Percentiles rank a stretch among this genome's conserved stretches.
These are phyloP conservation scores for Hemistola chrysoprasaria DNA, from an alignment of 2,888 invertebrate species.

Conservation along the genomic window DNA sequence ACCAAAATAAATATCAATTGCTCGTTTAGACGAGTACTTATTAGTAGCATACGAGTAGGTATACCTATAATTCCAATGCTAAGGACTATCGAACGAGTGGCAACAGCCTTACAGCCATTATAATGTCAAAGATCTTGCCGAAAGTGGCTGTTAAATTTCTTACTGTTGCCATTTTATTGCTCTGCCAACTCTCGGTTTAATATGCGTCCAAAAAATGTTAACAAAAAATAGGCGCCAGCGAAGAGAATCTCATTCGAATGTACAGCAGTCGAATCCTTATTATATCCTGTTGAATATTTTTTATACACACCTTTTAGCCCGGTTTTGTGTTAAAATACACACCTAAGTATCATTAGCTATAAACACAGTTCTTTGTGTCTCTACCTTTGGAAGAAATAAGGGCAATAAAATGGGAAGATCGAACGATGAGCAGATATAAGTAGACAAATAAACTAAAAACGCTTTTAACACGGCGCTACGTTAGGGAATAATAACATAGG, in stretches of 20 bases:
- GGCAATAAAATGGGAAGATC: conserved; percentile 71
- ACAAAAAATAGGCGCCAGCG: conserved; percentile 80
- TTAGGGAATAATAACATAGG: too few relatives aligned
- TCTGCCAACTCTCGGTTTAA: conserved; percentile 65
- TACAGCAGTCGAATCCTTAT: conserved; percentile 63
- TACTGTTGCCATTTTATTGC: conserved; percentile 76
- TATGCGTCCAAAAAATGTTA: conserved; percentile 67
- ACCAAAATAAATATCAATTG: conserved; percentile 1
- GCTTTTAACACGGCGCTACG: neutral
- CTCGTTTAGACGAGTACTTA: conserved; percentile 1
- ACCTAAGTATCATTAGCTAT: conserved; percentile 81
- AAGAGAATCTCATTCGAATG: conserved; percentile 51
- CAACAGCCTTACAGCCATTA: conserved; percentile 39
- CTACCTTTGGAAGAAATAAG: conserved; percentile 70
- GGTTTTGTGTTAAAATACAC: conserved; percentile 80
- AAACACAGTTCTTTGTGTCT: conserved; percentile 79
- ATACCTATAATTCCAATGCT: neutral
- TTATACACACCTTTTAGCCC: conserved; percentile 64
- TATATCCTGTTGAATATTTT: conserved; percentile 71
- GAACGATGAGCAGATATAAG: conserved; percentile 51
- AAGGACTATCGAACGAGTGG: conserved; percentile 9
- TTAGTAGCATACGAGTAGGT: too few relatives aligned
- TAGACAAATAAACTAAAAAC: conserved; percentile 34
- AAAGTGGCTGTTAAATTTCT: conserved; percentile 72
- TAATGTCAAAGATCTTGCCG: conserved; percentile 55